These are phyloP conservation scores for Pantelozetes paolii DNA, from an alignment of 2,888 invertebrate genomes.

Conservation along the genomic window DNA sequence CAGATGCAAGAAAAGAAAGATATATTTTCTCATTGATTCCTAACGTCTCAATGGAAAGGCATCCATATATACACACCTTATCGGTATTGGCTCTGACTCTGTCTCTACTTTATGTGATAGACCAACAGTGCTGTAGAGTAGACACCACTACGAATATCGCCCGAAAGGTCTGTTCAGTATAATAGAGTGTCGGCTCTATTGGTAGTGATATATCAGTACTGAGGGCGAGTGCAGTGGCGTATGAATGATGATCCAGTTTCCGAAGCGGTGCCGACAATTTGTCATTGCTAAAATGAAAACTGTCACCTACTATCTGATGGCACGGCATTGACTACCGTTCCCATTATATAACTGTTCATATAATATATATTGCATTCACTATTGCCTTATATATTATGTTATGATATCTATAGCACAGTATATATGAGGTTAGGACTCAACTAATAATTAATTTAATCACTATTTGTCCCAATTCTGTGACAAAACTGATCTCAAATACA, in stretches of 20 bases:
- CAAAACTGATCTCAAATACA: too few relatives aligned
- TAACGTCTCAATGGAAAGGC: neutral
- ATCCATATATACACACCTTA: slow-evolving; percentile 22
- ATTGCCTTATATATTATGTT: neutral
- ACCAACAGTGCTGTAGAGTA: neutral
- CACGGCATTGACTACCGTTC: neutral
- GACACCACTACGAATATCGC: neutral
- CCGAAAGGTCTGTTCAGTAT: slow-evolving; percentile 15
- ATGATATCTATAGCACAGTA: neutral
- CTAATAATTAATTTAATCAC: too few relatives aligned
- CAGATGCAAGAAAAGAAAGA: neutral
- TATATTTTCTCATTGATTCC: slow-evolving; percentile 3
- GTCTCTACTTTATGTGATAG: neutral
- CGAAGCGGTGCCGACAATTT: slow-evolving; percentile 33
- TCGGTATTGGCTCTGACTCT: slow-evolving; percentile 24
- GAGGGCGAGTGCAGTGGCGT: slow-evolving; percentile 31
- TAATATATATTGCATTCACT: slow-evolving; percentile 1
- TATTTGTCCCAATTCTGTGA: too few relatives aligned
- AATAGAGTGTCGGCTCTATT: neutral
- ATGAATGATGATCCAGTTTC: slow-evolving; percentile 33
- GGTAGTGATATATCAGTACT: slow-evolving; percentile 3
- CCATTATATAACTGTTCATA: neutral
- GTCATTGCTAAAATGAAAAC: slow-evolving; percentile 31
- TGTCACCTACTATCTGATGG: slow-evolving; percentile 33
- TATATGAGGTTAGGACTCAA: neutral